Conservation (phyloP, 1,140 invertebrate genomes). For the Drosophila virilis region DNA sequence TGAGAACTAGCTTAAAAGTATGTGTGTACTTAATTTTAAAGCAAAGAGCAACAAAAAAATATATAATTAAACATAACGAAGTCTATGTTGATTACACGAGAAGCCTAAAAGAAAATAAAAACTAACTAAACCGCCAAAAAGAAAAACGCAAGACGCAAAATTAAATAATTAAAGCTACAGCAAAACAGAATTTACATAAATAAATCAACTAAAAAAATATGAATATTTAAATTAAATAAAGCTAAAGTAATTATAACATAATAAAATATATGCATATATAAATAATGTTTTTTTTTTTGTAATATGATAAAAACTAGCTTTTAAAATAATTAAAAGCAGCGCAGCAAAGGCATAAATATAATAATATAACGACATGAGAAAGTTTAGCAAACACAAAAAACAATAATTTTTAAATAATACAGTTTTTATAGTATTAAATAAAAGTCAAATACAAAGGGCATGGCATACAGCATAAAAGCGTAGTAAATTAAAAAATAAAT, state of each 20-base stretch:
- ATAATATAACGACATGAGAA: not conserved
- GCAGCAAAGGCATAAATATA: conserved; percentile 17
- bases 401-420: conserved; percentile 77
- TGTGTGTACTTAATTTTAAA: conserved; percentile 64
- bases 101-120: conserved; percentile 40
- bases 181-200: conserved; percentile 21
- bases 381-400: conserved; percentile 21
- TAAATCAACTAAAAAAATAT: conserved; percentile 6
- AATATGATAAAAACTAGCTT: conserved; percentile 59
- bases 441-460: conserved; percentile 33
- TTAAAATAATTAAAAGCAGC: conserved; percentile 27
- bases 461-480: conserved; percentile 24
- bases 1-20: conserved; percentile 59
- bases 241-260: conserved; percentile 21
- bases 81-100: conserved; percentile 45
- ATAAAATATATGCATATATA: conserved; percentile 27
- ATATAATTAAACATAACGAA: not conserved
- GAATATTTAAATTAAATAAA: conserved; percentile 12
- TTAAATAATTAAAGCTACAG: conserved; percentile 32
- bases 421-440: conserved; percentile 73
- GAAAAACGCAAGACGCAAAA: conserved; percentile 37
- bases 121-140: conserved; percentile 57
- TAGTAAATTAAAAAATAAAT: conserved; percentile 28
- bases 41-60: conserved; percentile 4
- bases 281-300: conserved; percentile 48